Base-by-base conservation (phyloP, 2,888 invertebrate genomes). In the Pocota personata region DNA sequence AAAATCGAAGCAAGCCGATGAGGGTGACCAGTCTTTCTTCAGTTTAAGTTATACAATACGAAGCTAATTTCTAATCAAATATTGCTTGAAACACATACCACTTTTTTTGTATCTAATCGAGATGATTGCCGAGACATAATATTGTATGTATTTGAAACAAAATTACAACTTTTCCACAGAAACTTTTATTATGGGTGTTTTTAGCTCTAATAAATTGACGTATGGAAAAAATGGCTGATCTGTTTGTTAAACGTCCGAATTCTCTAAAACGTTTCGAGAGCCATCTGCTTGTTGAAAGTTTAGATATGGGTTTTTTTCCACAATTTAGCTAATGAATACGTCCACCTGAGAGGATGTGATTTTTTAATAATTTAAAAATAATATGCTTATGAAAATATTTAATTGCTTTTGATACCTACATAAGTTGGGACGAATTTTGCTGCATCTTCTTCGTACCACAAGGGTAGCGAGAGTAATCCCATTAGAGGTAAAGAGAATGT, bases 1-100 rank as follows among this genome's bases (percentile, higher is more conserved):
- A 92, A 92, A 92, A 92, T 91, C 91, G 91, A 92, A 92, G 90
- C 89, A 90, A 90, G 89, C 90, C 91, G 90, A 89, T 90, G 91
- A 91, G 89, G 89, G 88, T 90, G 91, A 89, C 90, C 91, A 90
- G 76, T 87, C 87, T 89, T 89, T 89, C 88, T 88, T 88, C 87
- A 79, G 88, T 89, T 89, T 89, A 64, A 66, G 58, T 52, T 50
- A 57, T 75, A 30, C 62, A 35, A 55, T 37, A 21, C 87, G 60
- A 69, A 64, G n/a, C 66, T 75, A 76, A 6, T 67, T 62, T 67
- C 52, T 35, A 43, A 76, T 50, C 24, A 64, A 78, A 30, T 14
- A 62, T 67, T 79, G 24, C 62, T 62, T 66, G 24, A 55, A 40
- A 8, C 78, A 91, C 93, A 91, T 90, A 93, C 92, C 91, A 92